phyloP scores from a whole-genome alignment of 2,888 invertebrate species.

The Drosophila diplacantha region DNA sequence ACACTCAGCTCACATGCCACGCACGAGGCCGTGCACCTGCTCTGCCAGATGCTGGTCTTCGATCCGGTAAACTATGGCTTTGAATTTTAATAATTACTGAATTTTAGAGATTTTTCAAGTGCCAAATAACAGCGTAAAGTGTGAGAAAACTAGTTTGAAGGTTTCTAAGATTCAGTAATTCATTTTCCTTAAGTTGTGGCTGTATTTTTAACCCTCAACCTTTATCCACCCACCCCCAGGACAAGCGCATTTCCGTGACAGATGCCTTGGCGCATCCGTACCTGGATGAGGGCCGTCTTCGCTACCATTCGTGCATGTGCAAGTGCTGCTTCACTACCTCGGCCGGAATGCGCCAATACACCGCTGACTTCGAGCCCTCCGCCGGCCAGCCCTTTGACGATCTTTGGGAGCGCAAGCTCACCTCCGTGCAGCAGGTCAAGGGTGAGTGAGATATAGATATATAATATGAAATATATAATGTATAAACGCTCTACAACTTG shows the following conservation, averaged over 20 bases:
- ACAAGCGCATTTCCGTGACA: constrained; percentile 95
- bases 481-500: constrained; percentile 55
- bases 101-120: neutral
- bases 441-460: constrained; percentile 80
- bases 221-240: constrained; percentile 79
- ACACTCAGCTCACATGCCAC: constrained; percentile 95
- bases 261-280: constrained; percentile 98
- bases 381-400: constrained; percentile 96
- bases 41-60: constrained; percentile 98
- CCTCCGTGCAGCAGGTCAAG: constrained; percentile 95
- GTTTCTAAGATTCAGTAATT: neutral
- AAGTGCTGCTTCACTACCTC: constrained; percentile 94
- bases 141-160: neutral
- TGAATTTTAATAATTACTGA: neutral
- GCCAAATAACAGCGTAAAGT: no score
- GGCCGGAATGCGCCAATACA: constrained; percentile 89
- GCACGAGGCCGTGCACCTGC: constrained; percentile 97
- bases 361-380: constrained; percentile 95
- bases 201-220: neutral
- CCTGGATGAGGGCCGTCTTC: constrained; percentile 96
- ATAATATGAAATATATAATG: neutral
- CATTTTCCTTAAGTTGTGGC: neutral
- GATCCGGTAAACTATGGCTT: constrained; percentile 87
- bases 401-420: constrained; percentile 96
- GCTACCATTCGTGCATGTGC: constrained; percentile 99